A percentile compares a stretch with the other conserved stretches of the same genome.
phyloP scores from a whole-genome alignment of 2,888 invertebrate species.

The Amphipoea oculea region DNA sequence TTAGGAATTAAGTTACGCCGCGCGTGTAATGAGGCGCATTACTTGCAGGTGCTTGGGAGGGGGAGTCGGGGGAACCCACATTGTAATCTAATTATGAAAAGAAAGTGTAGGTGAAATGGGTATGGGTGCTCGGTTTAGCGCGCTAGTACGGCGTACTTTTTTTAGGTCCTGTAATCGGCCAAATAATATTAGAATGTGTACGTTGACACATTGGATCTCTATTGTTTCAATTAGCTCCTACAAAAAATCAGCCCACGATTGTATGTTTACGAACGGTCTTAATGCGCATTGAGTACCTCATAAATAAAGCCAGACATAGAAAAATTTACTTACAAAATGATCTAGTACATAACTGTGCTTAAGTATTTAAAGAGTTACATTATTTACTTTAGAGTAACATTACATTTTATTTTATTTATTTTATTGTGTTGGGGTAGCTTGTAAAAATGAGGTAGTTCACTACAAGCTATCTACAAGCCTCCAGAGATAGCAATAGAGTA shows the following conservation, averaged over 20 bases:
- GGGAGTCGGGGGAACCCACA: slow-evolving; percentile 4
- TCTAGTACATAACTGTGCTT: neutral
- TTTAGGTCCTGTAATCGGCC: neutral
- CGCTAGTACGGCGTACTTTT: neutral
- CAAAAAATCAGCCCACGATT: neutral
- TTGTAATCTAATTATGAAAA: slow-evolving; percentile 40
- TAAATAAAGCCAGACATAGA: neutral
- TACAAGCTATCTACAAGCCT: no score
- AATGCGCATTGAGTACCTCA: no score
- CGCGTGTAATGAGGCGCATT: slow-evolving; percentile 51
- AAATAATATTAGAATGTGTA: neutral
- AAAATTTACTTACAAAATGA: neutral
- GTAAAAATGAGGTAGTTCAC: no score
- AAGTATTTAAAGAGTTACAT: neutral
- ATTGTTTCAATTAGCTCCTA: neutral
- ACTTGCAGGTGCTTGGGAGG: slow-evolving; percentile 42
- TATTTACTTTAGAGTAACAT: neutral
- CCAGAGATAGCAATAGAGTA: no score
- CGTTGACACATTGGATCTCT: neutral
- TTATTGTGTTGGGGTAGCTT: no score
- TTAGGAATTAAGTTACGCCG: slow-evolving; percentile 55
- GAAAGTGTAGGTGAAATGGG: neutral
- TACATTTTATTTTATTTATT: no score
- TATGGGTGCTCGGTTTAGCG: neutral
- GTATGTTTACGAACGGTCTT: no score